Percentiles rank a stretch among this genome's conserved stretches.
These are phyloP conservation scores for Eptesicus fuscus DNA, from an alignment of 2,113 vertebrate species.

Conservation along the genomic window DNA sequence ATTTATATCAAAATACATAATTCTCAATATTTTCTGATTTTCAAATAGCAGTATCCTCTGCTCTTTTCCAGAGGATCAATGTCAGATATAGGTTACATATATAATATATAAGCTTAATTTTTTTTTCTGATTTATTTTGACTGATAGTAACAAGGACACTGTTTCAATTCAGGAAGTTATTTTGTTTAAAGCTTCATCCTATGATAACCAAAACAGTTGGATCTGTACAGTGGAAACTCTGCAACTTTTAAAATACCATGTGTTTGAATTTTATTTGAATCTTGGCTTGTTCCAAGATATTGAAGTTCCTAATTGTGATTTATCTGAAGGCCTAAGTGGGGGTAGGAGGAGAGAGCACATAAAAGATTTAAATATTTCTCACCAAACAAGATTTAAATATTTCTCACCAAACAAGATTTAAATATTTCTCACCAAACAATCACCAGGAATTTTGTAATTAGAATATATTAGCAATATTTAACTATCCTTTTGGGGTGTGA, in stretches of 20 bases:
- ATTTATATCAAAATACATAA: background rate
- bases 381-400: background rate
- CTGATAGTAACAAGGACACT: background rate
- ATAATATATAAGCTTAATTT: background rate
- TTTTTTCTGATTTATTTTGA: background rate
- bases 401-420: background rate
- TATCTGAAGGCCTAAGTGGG: background rate
- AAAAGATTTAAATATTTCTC: background rate
- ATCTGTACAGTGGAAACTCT: background rate
- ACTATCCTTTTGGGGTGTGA: background rate
- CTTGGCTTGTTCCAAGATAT: background rate
- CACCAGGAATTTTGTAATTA: background rate
- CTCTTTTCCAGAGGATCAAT: background rate
- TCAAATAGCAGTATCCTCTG: background rate
- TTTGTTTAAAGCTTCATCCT: background rate
- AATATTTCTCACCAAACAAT: background rate
- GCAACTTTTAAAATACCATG: background rate
- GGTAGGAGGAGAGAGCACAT: background rate
- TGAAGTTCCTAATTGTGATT: background rate
- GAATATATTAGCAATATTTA: background rate
- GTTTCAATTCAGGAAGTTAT: background rate
- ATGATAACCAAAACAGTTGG: background rate
- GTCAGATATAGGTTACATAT: background rate
- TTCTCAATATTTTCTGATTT: background rate
- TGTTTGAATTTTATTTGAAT: background rate